A percentile compares a stretch with the other conserved stretches of the same genome.
Evolutionary conservation across 2,888 invertebrate species (phyloP).

Genomic region (Scaptodrosophila latifasciaeformis): DNA sequence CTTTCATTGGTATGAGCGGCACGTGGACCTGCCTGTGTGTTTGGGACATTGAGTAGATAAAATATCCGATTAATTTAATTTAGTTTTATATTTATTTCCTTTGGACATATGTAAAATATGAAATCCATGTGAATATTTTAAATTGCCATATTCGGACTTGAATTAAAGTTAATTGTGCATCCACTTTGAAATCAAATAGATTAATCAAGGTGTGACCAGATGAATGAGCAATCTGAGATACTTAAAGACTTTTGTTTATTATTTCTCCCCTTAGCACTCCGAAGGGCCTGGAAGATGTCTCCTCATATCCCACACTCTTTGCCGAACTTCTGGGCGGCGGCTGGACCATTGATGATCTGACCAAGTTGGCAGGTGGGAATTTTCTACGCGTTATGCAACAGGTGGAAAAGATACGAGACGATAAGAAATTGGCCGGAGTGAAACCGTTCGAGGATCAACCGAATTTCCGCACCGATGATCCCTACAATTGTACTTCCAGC

Average conservation of each 20-base stretch:
- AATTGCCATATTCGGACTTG: slow-evolving; percentile 7
- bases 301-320: slow-evolving; percentile 85
- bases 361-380: slow-evolving; percentile 86
- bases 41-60: too few species aligned
- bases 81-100: too few species aligned
- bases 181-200: too few species aligned
- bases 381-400: slow-evolving; percentile 80
- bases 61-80: slow-evolving; percentile 24
- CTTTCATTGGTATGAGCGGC: not conserved
- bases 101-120: too few species aligned
- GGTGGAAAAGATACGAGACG: slow-evolving; percentile 84
- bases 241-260: too few species aligned
- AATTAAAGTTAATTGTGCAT: slow-evolving; percentile 27
- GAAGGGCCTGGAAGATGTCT: slow-evolving; percentile 87
- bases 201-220: too few species aligned
- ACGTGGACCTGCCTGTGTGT: too few species aligned
- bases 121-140: too few species aligned
- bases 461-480: slow-evolving; percentile 74
- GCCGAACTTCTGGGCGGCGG: slow-evolving; percentile 85
- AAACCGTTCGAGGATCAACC: slow-evolving; percentile 83
- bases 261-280: slow-evolving; percentile 79
- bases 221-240: not conserved
- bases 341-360: slow-evolving; percentile 87
- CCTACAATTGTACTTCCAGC: slow-evolving; percentile 75
- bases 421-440: slow-evolving; percentile 82